Conservation (phyloP, 2,888 invertebrate species). For the Helleia helle region DNA sequence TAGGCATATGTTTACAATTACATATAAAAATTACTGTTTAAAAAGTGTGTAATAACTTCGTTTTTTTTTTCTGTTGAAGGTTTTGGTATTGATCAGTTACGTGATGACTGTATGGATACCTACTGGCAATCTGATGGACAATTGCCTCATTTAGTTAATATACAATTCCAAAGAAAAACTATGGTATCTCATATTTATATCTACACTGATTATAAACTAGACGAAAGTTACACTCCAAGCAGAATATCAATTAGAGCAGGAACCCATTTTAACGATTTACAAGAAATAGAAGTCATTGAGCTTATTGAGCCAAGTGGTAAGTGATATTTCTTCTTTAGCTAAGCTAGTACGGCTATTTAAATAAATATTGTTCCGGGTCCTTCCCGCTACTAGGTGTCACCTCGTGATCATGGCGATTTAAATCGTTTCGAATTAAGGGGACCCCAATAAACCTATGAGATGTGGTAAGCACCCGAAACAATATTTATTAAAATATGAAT, state of each 20-base stretch:
- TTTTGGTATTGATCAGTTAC: constrained; percentile 96
- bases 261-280: constrained; percentile 96
- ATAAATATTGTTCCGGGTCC: too few relatives aligned
- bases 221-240: constrained; percentile 99
- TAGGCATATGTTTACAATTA: constrained; percentile 33
- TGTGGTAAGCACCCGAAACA: too few relatives aligned
- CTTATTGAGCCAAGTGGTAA: constrained; percentile 90
- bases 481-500: too few relatives aligned
- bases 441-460: too few relatives aligned
- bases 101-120: constrained; percentile 96
- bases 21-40: too few relatives aligned
- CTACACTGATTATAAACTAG: constrained; percentile 97
- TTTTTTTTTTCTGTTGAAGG: constrained; percentile 70
- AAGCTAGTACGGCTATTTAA: too few relatives aligned
- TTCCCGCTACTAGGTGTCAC: too few relatives aligned
- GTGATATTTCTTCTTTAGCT: too few relatives aligned
- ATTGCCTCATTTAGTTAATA: constrained; percentile 96
- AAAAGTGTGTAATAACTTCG: too few relatives aligned
- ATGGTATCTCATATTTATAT: constrained; percentile 96
- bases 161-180: constrained; percentile 96
- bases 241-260: constrained; percentile 94
- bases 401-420: too few relatives aligned
- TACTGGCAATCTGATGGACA: constrained; percentile 99
- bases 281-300: constrained; percentile 95
- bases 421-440: too few relatives aligned